phyloP scores from a whole-genome alignment of 2,113 vertebrate species.

The Cacatua alba region DNA sequence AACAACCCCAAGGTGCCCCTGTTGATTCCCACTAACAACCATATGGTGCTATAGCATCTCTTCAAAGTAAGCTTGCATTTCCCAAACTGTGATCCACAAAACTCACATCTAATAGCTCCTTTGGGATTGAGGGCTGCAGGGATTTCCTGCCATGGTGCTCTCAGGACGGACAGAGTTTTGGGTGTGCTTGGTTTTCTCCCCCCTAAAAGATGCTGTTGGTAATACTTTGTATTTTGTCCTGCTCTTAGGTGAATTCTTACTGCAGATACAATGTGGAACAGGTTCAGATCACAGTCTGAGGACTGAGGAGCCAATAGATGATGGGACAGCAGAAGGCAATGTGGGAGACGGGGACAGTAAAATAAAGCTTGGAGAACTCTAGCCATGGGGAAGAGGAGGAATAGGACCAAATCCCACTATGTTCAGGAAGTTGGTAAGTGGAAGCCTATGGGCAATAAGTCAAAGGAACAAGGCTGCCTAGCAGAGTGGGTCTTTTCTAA shows the following conservation, averaged over 20 bases:
- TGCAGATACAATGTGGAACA: neutral
- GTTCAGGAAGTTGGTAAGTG: neutral
- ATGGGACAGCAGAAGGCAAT: neutral
- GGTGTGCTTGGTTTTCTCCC: neutral
- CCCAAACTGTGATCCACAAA: neutral
- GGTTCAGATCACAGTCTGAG: neutral
- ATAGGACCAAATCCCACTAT: neutral
- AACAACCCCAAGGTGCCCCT: neutral
- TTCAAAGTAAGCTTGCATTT: neutral
- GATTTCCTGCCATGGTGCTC: neutral
- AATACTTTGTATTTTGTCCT: neutral
- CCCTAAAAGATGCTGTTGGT: neutral
- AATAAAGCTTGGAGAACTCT: neutral
- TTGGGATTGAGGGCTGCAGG: neutral
- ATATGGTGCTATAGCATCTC: neutral
- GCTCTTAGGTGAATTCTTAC: neutral
- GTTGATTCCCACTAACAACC: neutral
- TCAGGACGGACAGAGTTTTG: neutral
- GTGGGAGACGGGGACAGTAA: neutral
- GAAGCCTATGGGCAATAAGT: neutral
- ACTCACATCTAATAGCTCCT: neutral
- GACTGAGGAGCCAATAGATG: accelerated
- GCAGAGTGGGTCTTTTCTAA: neutral
- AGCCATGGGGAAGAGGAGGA: neutral
- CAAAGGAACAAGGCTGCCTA: neutral